Evolutionary conservation across 2,888 invertebrate species (phyloP), one percentile per base, ranked within the genome.

Genomic region (Ligdia adustata): DNA sequence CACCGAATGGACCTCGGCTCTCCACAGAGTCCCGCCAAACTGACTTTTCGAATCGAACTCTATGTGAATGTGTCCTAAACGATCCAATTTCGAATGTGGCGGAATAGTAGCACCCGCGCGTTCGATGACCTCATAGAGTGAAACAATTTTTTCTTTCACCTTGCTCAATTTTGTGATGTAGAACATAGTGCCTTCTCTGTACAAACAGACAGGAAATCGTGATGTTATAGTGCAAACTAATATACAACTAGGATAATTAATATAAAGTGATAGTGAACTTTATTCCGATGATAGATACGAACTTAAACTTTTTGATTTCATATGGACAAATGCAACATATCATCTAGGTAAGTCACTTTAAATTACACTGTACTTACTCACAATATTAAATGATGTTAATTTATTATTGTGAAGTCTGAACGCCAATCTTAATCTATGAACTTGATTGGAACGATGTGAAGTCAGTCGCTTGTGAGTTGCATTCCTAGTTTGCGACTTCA

Each of bases 351-450:
- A 87, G 87, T 77, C 16, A 27, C 16, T n/a, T n/a, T n/a, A n/a
- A n/a, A n/a, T n/a, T 16, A 16, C 16, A 3, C 5, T 16, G 16
- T 16, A 16, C 5, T 4, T 16, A 5, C 5, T 16, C 16, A 4
- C 3, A 5, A 4, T 6, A n/a, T 4, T 22, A 4, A 6, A 22
- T 28, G 55, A 54, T 48, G 48, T 57, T 58, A 57, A 62, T 63
- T 62, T 60, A 60, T 62, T 60, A 59, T 62, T 64, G 67, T 66
- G 64, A 57, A 63, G 74, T 71, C 70, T 72, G 75, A 72, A 79
- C 72, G 85, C 80, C 85, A 85, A 82, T 88, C 83, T 75, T 84
- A 86, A 86, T 89, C 88, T 88, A 85, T 89, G 89, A 89, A 88
- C 88, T 89, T 88, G 88, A 84, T 86, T 84, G 80, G 65, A 78